A percentile compares a stretch with the other conserved stretches of the same genome.
Evolutionary conservation across 2,797 vertebrate genomes (phyloP).

Genomic region (Falco biarmicus): DNA sequence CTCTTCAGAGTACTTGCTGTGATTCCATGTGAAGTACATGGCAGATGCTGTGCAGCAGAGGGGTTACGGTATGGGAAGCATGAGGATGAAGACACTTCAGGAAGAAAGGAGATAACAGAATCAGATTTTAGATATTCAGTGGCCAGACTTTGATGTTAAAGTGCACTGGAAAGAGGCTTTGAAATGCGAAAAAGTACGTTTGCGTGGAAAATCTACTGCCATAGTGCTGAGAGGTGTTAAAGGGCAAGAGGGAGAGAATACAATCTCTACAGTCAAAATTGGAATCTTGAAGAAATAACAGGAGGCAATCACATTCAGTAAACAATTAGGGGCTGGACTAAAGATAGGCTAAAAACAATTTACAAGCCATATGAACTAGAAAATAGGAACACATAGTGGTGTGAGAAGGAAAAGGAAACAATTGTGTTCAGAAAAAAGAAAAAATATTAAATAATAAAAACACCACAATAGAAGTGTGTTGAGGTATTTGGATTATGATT

Average conservation of each 20-base stretch:
- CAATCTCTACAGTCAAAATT: constrained; percentile 15
- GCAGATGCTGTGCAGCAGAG: background rate
- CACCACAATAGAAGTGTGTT: background rate
- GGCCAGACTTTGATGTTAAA: background rate
- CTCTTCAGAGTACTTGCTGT: background rate
- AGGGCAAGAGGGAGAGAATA: background rate
- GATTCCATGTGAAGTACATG: background rate
- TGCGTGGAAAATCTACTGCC: background rate
- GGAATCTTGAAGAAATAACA: constrained; percentile 25
- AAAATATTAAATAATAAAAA: background rate
- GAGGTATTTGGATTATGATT: background rate
- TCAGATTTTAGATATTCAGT: background rate
- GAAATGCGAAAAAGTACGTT: background rate
- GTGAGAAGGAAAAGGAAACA: background rate
- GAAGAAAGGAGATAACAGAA: background rate
- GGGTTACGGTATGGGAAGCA: background rate
- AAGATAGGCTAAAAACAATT: constrained; percentile 34
- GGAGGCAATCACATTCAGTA: background rate
- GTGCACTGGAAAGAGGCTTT: background rate
- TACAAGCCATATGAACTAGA: constrained; percentile 38
- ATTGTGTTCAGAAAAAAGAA: background rate
- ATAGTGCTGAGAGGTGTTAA: background rate
- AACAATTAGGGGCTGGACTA: constrained; percentile 23
- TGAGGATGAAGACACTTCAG: background rate
- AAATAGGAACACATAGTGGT: constrained; percentile 27